Conservation (phyloP, 2,113 vertebrate species). For the Albula glossodonta region DNA sequence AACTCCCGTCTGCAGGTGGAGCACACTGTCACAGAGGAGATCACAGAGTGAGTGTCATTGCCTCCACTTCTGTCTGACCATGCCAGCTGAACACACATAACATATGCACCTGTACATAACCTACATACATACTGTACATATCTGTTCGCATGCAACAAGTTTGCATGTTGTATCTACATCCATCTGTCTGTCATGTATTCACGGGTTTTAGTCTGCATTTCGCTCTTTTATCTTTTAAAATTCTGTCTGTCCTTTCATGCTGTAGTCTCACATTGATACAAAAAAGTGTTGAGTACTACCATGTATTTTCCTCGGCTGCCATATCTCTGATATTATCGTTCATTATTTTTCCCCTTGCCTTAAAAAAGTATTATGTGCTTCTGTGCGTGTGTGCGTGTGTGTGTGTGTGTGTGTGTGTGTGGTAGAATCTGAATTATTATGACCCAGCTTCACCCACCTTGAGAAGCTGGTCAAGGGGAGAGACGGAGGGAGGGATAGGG, state of each 20-base stretch:
- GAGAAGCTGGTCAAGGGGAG: constrained; percentile 4
- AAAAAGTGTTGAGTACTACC: not conserved
- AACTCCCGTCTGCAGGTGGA: constrained; percentile 92
- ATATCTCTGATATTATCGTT: not conserved
- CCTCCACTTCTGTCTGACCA: not conserved
- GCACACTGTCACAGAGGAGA: constrained; percentile 89
- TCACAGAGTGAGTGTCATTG: constrained; percentile 81
- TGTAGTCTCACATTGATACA: not conserved
- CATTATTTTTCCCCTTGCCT: not conserved
- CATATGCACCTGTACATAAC: too few species aligned
- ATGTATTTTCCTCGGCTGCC: not conserved
- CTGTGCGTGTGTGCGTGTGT: not conserved
- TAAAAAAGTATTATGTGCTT: not conserved
- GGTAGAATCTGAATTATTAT: not conserved
- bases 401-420: not conserved
- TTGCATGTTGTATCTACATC: not conserved
- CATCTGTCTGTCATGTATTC: not conserved
- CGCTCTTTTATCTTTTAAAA: not conserved
- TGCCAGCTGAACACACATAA: not conserved
- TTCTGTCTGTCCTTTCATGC: not conserved
- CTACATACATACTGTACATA: too few species aligned
- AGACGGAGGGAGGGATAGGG: not conserved
- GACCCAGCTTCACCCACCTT: constrained; percentile 10
- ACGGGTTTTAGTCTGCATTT: not conserved
- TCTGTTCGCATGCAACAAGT: not conserved